These are phyloP conservation scores for Eueremaeus valkanovi DNA, from an alignment of 2,888 invertebrate genomes.

Conservation along the genomic window DNA sequence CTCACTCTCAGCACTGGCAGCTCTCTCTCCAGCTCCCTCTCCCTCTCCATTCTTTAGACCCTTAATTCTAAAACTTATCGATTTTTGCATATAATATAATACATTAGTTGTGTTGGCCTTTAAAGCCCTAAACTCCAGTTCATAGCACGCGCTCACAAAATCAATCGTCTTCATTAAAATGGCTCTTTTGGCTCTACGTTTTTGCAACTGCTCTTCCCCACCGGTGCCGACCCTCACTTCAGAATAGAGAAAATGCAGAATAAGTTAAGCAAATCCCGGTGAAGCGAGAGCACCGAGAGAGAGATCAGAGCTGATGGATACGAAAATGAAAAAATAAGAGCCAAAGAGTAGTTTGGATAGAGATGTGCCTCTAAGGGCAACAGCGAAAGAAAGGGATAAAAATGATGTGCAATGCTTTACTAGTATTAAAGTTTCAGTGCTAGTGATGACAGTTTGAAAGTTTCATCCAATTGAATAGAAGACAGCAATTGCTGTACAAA, in stretches of 20 bases:
- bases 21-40: conserved; percentile 9
- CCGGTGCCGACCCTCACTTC: not conserved
- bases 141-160: conserved; percentile 30
- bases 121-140: conserved; percentile 15
- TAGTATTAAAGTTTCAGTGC: conserved; percentile 28
- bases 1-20: conserved; percentile 8
- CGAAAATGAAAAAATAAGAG: conserved; percentile 12
- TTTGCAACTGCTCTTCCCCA: not conserved
- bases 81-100: conserved; percentile 33
- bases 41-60: conserved; percentile 28
- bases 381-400: conserved; percentile 1
- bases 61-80: conserved; percentile 32
- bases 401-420: conserved; percentile 20
- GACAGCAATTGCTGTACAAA: not conserved
- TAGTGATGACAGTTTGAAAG: conserved; percentile 32
- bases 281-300: conserved; percentile 24
- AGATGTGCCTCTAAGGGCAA: conserved; percentile 28
- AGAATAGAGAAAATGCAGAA: conserved; percentile 30
- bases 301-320: conserved; percentile 10
- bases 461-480: conserved; percentile 29
- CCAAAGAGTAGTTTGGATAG: conserved; percentile 4
- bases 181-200: conserved; percentile 29
- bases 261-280: conserved; percentile 29
- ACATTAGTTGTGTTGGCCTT: conserved; percentile 32
- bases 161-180: conserved; percentile 35